Percentiles rank a stretch among this genome's conserved stretches.
phyloP scores from a whole-genome alignment of 2,888 invertebrate species.

The Alloplasta piceator region DNA sequence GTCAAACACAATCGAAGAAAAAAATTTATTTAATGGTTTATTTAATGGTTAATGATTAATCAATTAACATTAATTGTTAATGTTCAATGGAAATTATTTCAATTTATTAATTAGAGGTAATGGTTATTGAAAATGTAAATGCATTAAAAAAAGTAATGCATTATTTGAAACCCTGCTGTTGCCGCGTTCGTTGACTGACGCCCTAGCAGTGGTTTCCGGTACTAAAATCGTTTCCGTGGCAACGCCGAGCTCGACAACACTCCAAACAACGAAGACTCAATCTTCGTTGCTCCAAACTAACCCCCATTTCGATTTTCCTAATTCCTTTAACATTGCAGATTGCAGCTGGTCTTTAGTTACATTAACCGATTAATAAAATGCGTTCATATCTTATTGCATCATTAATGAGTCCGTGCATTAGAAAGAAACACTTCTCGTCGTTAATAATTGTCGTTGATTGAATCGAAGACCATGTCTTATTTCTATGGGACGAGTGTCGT shows the following conservation, averaged over 20 bases:
- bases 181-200: conserved; percentile 6
- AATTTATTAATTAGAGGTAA: too few species aligned
- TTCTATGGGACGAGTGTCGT: conserved; percentile 70
- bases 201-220: conserved; percentile 3
- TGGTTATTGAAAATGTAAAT: too few species aligned
- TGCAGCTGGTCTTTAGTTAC: neutral
- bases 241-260: conserved; percentile 42
- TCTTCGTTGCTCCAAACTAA: conserved; percentile 46
- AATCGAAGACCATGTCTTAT: conserved; percentile 71
- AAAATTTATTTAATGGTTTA: too few species aligned
- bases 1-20: too few species aligned
- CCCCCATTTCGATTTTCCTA: conserved; percentile 15
- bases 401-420: neutral
- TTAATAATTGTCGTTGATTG: neutral
- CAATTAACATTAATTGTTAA: too few species aligned
- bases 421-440: neutral
- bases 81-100: too few species aligned
- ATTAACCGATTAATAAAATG: conserved; percentile 3
- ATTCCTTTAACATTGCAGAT: neutral
- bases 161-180: too few species aligned
- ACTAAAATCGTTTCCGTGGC: conserved; percentile 30
- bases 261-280: too few species aligned
- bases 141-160: too few species aligned
- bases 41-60: too few species aligned
- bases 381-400: neutral